Conservation (phyloP, 2,888 invertebrate genomes). For the Ophion obscuratus region DNA sequence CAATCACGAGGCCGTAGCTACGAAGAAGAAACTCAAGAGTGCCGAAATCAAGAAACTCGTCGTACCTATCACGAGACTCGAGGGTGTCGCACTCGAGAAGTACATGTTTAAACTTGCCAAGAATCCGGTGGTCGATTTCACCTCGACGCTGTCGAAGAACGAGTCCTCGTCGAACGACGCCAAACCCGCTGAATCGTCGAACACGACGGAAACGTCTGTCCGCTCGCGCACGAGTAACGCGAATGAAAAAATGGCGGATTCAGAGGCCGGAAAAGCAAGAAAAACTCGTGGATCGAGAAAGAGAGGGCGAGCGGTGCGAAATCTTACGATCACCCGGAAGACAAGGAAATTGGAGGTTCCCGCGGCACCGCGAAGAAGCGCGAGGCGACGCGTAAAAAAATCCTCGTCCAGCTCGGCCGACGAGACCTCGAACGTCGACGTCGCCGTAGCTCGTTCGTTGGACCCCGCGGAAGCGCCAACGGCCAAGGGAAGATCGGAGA, state of each 20-base stretch:
- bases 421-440: neutral
- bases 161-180: neutral
- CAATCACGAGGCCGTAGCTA: neutral
- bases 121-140: neutral
- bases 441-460: neutral
- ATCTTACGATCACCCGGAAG: neutral
- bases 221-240: neutral
- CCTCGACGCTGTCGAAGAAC: neutral
- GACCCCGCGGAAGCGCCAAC: neutral
- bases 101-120: conserved; percentile 35
- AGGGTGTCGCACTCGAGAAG: conserved; percentile 32
- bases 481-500: neutral
- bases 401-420: neutral
- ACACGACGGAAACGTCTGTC: neutral
- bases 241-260: neutral
- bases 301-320: neutral
- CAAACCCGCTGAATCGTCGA: neutral
- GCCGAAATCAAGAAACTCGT: conserved; percentile 43
- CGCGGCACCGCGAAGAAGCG: neutral
- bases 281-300: neutral
- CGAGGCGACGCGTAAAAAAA: neutral
- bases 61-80: conserved; percentile 45
- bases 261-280: neutral
- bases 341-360: neutral
- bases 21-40: conserved; percentile 29